phyloP scores from a whole-genome alignment of 2,113 vertebrate species.

The Cyprinodon brontotheroides region DNA sequence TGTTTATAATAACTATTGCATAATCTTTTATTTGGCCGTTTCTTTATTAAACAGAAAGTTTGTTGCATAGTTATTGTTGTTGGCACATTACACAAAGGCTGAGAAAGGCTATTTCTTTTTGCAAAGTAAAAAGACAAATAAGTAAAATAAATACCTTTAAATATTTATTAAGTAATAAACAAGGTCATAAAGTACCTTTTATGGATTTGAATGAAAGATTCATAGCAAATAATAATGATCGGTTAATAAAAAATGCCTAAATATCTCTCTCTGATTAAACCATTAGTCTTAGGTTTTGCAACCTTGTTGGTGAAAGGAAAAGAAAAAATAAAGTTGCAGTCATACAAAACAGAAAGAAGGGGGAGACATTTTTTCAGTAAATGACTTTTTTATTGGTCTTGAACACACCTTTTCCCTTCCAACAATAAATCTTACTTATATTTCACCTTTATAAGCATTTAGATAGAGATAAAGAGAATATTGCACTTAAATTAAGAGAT shows the following conservation, averaged over 20 bases:
- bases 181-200: not conserved
- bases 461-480: slow-evolving; percentile 83
- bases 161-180: too few species aligned
- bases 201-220: not conserved
- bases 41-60: too few species aligned
- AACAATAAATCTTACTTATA: slow-evolving; percentile 79
- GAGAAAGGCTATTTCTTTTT: too few species aligned
- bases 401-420: slow-evolving; percentile 80
- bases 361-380: slow-evolving; percentile 60
- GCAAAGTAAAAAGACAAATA: too few species aligned
- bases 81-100: too few species aligned
- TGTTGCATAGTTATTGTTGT: too few species aligned
- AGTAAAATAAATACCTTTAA: too few species aligned
- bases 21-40: not conserved
- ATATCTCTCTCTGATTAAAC: too few species aligned
- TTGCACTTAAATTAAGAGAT: slow-evolving; percentile 82
- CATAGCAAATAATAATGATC: too few species aligned
- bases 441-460: slow-evolving; percentile 64
- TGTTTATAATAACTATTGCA: not conserved
- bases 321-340: not conserved
- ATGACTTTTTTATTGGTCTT: slow-evolving; percentile 87
- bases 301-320: not conserved
- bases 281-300: too few species aligned
- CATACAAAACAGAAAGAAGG: not conserved
- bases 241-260: too few species aligned